phyloP scores from a whole-genome alignment of 2,113 vertebrate genomes.

The Tychaedon coryphoeus region DNA sequence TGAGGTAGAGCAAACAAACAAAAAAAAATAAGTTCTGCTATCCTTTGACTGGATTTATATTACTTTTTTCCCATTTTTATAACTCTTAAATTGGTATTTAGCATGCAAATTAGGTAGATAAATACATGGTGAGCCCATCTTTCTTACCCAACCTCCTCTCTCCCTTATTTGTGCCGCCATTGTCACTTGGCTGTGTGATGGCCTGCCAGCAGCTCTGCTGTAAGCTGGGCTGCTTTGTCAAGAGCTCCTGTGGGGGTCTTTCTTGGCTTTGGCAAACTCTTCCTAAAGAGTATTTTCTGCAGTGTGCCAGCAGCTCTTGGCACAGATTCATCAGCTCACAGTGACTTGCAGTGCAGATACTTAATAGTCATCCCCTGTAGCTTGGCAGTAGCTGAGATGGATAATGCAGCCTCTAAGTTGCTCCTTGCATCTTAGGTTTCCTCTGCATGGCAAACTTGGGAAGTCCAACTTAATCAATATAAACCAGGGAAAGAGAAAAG shows the following conservation, averaged over 20 bases:
- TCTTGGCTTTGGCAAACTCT: constrained; percentile 45
- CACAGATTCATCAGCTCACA: background rate
- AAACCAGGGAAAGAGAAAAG: background rate
- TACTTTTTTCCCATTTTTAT: background rate
- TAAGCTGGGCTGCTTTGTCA: background rate
- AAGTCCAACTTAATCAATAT: background rate
- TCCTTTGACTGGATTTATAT: background rate
- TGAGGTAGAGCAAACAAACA: background rate
- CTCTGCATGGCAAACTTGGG: background rate
- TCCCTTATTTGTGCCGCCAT: background rate
- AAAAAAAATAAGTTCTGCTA: background rate
- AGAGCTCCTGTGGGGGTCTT: constrained; percentile 19
- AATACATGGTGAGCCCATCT: background rate
- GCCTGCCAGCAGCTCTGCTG: constrained; percentile 15
- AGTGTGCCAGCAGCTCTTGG: constrained; percentile 39
- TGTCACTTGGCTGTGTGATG: background rate
- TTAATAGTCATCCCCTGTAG: constrained; percentile 63
- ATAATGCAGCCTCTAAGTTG: background rate
- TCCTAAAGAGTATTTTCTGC: constrained; percentile 28
- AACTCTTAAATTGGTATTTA: background rate
- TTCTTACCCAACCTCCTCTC: background rate
- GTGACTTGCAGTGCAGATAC: constrained; percentile 55
- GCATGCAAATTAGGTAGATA: background rate
- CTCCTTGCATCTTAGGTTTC: background rate
- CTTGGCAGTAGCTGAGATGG: constrained; percentile 18